Percentiles rank a stretch among this genome's conserved stretches.
These are phyloP conservation scores for Oreochromis aureus DNA, from an alignment of 2,113 vertebrate species.

Conservation along the genomic window DNA sequence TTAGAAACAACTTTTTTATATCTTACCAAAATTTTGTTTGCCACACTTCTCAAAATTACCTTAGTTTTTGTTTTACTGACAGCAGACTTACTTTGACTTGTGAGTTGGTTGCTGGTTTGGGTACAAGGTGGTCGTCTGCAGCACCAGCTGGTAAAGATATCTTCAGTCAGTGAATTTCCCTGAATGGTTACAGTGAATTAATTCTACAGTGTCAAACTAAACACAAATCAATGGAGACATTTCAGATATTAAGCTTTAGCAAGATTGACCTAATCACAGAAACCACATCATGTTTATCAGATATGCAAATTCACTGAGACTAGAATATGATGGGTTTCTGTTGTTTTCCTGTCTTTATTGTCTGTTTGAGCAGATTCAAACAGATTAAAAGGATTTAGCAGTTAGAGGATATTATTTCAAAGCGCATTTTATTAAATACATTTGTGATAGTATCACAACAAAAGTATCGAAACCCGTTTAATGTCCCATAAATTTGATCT, in stretches of 20 bases:
- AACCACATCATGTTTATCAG: neutral
- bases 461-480: neutral
- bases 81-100: accelerated
- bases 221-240: neutral
- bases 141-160: neutral
- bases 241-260: neutral
- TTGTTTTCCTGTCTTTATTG: neutral
- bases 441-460: neutral
- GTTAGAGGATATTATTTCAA: neutral
- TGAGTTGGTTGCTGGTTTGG: neutral
- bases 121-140: neutral
- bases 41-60: accelerated
- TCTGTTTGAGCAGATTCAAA: neutral
- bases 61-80: accelerated
- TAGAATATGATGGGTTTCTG: neutral
- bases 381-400: neutral
- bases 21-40: neutral
- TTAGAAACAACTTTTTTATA: neutral
- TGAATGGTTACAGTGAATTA: neutral
- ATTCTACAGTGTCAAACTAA: neutral
- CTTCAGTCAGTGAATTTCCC: neutral
- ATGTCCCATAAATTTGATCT: neutral
- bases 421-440: neutral
- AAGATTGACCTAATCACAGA: neutral
- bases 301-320: neutral